phyloP scores from a whole-genome alignment of 2,113 vertebrate genomes.

The Myiozetetes cayanensis region DNA sequence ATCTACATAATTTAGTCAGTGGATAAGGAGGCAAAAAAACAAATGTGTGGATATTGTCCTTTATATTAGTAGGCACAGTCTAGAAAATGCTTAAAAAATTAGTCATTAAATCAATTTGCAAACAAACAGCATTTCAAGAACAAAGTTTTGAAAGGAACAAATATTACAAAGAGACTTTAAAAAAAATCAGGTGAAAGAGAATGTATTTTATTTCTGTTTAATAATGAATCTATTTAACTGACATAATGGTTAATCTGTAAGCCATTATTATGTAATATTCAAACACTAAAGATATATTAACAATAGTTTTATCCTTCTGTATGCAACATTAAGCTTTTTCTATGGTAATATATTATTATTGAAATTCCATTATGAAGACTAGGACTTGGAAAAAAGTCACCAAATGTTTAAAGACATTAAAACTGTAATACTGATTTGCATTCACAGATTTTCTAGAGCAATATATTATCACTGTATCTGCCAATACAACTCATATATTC shows the following conservation, averaged over 20 bases:
- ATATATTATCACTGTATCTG: not conserved
- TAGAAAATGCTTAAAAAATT: not conserved
- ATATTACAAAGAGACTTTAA: not conserved
- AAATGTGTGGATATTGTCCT: not conserved
- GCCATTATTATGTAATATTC: not conserved
- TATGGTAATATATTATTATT: not conserved
- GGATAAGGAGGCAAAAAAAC: not conserved
- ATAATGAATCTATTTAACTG: not conserved
- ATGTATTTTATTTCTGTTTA: not conserved
- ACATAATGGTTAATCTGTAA: not conserved
- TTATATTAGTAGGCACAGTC: not conserved
- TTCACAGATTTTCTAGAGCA: not conserved
- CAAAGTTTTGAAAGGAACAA: not conserved
- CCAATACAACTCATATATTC: not conserved
- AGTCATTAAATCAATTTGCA: not conserved
- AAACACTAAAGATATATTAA: not conserved
- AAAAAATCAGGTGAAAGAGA: not conserved
- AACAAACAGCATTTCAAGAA: not conserved
- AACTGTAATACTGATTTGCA: not conserved
- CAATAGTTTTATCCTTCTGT: not conserved
- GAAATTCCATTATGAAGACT: not conserved
- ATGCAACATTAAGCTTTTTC: not conserved
- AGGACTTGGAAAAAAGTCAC: not conserved
- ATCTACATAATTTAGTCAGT: not conserved
- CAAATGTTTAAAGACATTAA: not conserved